Conservation (phyloP, 2,888 invertebrate genomes). For the Sepioteuthis lessoniana region DNA sequence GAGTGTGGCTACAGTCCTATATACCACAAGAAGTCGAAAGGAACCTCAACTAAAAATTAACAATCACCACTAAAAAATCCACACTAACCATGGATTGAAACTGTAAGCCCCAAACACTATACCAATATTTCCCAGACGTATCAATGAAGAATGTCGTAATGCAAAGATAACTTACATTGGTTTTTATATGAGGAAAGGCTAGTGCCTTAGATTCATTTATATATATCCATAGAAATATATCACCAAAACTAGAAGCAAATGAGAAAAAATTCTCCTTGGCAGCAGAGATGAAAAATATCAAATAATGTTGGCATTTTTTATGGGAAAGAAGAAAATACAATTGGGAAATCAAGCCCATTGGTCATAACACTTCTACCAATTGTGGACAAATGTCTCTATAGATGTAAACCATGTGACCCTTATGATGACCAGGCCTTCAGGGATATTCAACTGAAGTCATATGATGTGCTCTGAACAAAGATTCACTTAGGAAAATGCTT, state of each 20-base stretch:
- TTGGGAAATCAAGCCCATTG: conserved; percentile 12
- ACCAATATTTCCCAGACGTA: not conserved
- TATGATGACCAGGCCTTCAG: not conserved
- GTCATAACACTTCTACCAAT: not conserved
- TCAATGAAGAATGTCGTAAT: not conserved
- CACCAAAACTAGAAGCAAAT: not conserved
- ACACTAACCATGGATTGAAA: not conserved
- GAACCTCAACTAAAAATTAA: too few relatives aligned
- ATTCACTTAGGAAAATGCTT: not conserved
- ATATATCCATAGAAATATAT: not conserved
- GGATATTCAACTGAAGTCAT: not conserved
- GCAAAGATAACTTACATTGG: not conserved
- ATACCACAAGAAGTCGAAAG: too few relatives aligned
- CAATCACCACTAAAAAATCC: not conserved
- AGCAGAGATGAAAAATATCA: conserved; percentile 1
- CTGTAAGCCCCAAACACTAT: not conserved
- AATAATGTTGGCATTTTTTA: not conserved
- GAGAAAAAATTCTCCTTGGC: not conserved
- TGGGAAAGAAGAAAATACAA: not conserved
- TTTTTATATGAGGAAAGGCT: not conserved
- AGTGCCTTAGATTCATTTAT: not conserved
- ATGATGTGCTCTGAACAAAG: not conserved
- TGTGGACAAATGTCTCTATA: not conserved
- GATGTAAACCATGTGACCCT: conserved; percentile 23
- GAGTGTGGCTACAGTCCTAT: too few relatives aligned